A percentile compares a stretch with the other conserved stretches of the same genome.
phyloP scores from a whole-genome alignment of 1,140 invertebrate genomes.

The Metaphire vulgaris region DNA sequence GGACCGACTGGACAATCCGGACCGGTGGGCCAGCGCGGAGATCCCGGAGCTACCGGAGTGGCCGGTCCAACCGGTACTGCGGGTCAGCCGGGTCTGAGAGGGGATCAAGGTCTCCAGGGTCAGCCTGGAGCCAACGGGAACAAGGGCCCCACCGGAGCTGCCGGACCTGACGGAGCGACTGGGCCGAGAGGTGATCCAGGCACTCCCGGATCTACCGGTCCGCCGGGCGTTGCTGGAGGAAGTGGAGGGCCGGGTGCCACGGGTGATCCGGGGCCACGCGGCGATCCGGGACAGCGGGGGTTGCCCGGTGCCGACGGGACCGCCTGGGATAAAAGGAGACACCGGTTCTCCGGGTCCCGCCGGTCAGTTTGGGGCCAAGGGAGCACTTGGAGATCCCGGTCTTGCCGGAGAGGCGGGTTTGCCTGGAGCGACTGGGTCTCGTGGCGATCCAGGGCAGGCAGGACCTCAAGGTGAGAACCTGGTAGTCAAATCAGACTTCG shows the following conservation, averaged over 20 bases:
- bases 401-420: constrained; percentile 19
- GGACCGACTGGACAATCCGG: neutral
- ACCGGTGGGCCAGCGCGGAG: neutral
- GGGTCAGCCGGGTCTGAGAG: neutral
- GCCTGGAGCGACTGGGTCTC: constrained; percentile 22
- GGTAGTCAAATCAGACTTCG: neutral
- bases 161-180: neutral
- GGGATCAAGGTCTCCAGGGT: constrained; percentile 4
- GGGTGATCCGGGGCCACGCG: constrained; percentile 5
- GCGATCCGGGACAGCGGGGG: constrained; percentile 23
- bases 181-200: neutral
- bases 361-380: constrained; percentile 15
- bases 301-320: constrained; percentile 30
- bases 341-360: constrained; percentile 31
- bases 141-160: neutral
- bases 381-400: constrained; percentile 4
- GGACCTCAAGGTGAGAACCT: neutral
- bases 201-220: neutral
- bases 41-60: neutral
- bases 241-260: neutral
- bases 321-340: constrained; percentile 54
- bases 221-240: neutral
- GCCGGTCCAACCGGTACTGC: neutral
- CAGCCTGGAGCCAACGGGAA: neutral
- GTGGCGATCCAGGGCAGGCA: constrained; percentile 8